Evolutionary conservation across 2,113 vertebrate species (phyloP).

Genomic region (Mirounga angustirostris): DNA sequence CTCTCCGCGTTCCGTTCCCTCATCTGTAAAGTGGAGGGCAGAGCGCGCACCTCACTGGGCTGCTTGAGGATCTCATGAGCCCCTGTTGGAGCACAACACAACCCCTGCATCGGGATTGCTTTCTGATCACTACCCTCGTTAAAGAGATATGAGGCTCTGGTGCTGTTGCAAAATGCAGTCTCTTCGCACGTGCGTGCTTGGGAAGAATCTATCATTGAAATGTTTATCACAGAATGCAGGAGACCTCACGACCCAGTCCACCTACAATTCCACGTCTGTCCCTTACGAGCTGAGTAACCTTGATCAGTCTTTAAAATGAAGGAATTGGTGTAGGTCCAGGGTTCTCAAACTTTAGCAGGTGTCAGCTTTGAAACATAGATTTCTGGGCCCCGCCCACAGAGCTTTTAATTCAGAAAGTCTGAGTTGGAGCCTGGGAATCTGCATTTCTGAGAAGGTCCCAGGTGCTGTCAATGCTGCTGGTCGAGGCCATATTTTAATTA

Average conservation of each 20-base stretch:
- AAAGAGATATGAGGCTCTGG: neutral
- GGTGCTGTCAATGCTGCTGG: neutral
- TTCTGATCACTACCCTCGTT: neutral
- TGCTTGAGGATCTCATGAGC: neutral
- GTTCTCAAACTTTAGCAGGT: neutral
- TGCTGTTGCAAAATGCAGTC: neutral
- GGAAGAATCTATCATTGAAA: neutral
- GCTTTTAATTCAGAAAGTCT: neutral
- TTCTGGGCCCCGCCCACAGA: neutral
- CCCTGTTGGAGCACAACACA: fast-evolving
- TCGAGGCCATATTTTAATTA: neutral
- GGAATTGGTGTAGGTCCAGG: too few relatives aligned
- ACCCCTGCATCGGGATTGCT: fast-evolving
- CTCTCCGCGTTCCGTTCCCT: neutral
- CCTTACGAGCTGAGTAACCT: neutral
- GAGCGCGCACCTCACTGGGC: neutral
- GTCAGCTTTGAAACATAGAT: neutral
- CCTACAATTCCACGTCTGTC: neutral
- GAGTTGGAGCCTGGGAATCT: neutral
- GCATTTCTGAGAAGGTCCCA: neutral
- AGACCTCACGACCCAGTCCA: neutral
- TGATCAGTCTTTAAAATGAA: neutral
- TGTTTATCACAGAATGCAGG: neutral
- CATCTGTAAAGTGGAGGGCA: fast-evolving
- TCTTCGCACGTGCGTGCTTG: neutral